These are phyloP conservation scores for Danio jaintianensis DNA, from an alignment of 2,797 vertebrate genomes.

Conservation along the genomic window DNA sequence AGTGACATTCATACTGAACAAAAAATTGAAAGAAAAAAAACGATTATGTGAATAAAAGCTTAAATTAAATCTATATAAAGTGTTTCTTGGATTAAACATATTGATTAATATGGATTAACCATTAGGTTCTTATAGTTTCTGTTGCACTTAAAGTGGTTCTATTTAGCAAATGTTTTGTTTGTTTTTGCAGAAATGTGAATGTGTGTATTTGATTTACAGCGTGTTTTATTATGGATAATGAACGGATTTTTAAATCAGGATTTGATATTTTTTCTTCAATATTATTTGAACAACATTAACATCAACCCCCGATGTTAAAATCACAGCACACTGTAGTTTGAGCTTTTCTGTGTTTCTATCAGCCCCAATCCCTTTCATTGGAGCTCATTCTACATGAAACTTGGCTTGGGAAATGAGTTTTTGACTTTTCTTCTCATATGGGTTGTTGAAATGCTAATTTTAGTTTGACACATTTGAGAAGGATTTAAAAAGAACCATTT, in stretches of 20 bases:
- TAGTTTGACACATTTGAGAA: neutral
- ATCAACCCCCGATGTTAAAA: neutral
- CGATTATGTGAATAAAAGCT: too few species aligned
- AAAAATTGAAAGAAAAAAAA: too few species aligned
- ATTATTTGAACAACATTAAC: neutral
- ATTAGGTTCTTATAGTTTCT: too few species aligned
- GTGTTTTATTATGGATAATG: neutral
- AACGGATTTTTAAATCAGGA: neutral
- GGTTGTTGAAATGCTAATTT: neutral
- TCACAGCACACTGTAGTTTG: too few species aligned
- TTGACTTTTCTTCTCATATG: neutral
- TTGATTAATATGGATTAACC: too few species aligned
- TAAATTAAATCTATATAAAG: too few species aligned
- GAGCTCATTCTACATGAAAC: neutral
- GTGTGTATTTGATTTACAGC: neutral
- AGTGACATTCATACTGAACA: too few species aligned
- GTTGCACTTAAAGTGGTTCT: too few species aligned
- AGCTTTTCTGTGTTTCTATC: conserved; percentile 17
- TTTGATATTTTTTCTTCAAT: neutral
- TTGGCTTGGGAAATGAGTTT: neutral
- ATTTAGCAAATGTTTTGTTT: too few species aligned
- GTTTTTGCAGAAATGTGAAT: neutral
- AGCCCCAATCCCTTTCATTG: conserved; percentile 7
- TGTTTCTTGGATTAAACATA: too few species aligned
- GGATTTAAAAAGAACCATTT: too few species aligned